These are phyloP conservation scores for Falco punctatus DNA, from an alignment of 2,113 vertebrate genomes.

Conservation along the genomic window DNA sequence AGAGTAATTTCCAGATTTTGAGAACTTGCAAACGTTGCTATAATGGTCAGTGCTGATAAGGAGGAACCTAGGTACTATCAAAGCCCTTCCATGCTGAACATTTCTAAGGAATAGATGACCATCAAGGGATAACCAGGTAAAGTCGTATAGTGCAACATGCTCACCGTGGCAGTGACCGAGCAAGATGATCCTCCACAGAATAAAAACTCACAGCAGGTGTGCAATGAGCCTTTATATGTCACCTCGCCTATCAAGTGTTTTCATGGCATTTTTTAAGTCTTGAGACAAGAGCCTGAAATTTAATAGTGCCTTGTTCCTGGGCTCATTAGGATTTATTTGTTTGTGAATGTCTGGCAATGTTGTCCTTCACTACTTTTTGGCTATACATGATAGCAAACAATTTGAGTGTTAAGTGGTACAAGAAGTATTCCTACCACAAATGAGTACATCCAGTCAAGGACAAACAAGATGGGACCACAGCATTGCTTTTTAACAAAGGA, in stretches of 20 bases:
- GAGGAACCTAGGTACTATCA: not conserved
- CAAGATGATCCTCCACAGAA: not conserved
- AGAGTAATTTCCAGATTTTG: not conserved
- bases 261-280: not conserved
- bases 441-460: not conserved
- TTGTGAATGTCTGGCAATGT: not conserved
- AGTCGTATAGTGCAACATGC: not conserved
- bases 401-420: not conserved
- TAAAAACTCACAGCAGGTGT: not conserved
- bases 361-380: not conserved
- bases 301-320: slow-evolving; percentile 22
- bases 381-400: not conserved
- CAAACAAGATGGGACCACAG: not conserved
- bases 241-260: not conserved
- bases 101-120: not conserved
- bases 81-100: not conserved
- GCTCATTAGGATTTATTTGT: slow-evolving; percentile 63
- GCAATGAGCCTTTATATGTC: slow-evolving; percentile 52
- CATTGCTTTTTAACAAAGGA: not conserved
- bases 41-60: not conserved
- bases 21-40: not conserved
- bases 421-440: not conserved
- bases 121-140: not conserved
- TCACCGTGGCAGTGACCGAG: not conserved
- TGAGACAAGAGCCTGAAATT: slow-evolving; percentile 5